Evolutionary conservation across 2,888 invertebrate species (phyloP), one percentile per base, ranked within the genome.

Genomic region (Emmelina monodactyla): DNA sequence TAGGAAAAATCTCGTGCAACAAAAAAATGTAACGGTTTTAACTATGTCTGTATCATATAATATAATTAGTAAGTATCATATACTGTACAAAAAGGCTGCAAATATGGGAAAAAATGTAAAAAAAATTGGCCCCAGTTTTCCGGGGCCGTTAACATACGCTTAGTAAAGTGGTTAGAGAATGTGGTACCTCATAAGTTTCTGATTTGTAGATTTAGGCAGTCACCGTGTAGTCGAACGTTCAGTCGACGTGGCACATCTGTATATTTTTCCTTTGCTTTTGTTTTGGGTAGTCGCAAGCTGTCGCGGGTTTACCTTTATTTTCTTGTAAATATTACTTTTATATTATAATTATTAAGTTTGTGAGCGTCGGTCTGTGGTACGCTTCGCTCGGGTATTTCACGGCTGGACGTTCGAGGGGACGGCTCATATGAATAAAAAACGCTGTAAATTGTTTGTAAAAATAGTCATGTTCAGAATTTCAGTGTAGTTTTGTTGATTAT

Each of bases 391-490:
- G 46, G 45, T 49, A 49, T 5, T 25, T 10, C 6, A 7, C 9
- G 25, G 11, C 11, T 11, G n/a, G 11, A 25, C 25, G 25, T 25
- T 25, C 11, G 25, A 7, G n/a, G 25, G 25, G 9, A 11, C 25
- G 25, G 11, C 11, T 25, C 50, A 37, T 32, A 25, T 25, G 25
- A 25, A 19, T 19, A 50, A 53, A 58, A 62, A 62, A 59, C 56
- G 69, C 75, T 75, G 73, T 76, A 75, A 71, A 71, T 75, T 75
- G 71, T 71, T 72, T 75, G 72, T 76, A 75, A 69, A 68, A 70
- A 69, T 71, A 78, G 78, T 73, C 70, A 69, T 63, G 68, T 70
- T 75, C 73, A 64, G 65, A 64, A 71, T 66, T 72, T 75, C 71
- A 67, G 62, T 72, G 69, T 73, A 75, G 68, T 70, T 72, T 66